These are phyloP conservation scores for Actenoides lindsayi DNA, from an alignment of 2,113 vertebrate species.

Conservation along the genomic window DNA sequence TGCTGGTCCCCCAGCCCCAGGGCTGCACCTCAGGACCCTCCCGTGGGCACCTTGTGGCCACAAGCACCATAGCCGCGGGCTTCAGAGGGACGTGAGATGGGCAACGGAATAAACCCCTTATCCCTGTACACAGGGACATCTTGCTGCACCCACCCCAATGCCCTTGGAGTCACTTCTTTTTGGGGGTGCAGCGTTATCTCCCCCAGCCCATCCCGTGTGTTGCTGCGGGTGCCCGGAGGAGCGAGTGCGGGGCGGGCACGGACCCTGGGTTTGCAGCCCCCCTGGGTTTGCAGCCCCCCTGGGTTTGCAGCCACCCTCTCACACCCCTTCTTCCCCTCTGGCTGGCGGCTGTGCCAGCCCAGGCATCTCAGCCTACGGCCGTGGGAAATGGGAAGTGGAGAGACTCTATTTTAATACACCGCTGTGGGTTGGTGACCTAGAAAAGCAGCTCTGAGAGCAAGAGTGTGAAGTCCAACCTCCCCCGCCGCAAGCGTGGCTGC, in stretches of 20 bases:
- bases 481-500: not conserved
- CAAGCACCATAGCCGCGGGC: not conserved
- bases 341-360: not conserved
- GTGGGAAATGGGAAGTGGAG: constrained; percentile 8
- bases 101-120: not conserved
- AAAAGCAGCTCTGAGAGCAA: constrained; percentile 59
- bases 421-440: constrained; percentile 67
- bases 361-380: not conserved
- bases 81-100: not conserved
- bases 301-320: not conserved
- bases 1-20: not conserved
- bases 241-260: accelerated
- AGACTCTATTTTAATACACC: constrained; percentile 46
- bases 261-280: accelerated
- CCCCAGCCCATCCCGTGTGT: not conserved
- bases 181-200: not conserved
- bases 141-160: not conserved
- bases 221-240: not conserved
- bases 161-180: not conserved
- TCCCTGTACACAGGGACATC: not conserved
- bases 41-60: not conserved
- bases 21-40: not conserved
- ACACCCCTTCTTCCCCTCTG: not conserved
- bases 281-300: not conserved
- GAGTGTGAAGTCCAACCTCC: constrained; percentile 64